Conservation (phyloP, 1,140 invertebrate genomes). For the Dendroctonus valens region DNA sequence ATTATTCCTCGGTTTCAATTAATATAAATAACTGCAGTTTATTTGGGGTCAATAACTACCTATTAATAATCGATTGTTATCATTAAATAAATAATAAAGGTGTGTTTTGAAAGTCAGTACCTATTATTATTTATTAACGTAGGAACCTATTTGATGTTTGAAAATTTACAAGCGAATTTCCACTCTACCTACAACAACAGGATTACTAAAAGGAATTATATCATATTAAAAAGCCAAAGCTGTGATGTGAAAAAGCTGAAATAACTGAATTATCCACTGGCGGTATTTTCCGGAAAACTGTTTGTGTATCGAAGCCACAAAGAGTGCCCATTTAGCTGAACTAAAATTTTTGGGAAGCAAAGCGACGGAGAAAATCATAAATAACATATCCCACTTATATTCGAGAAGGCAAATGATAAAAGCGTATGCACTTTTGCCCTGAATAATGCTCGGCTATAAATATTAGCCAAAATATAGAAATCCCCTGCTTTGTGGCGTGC, state of each 20-base stretch:
- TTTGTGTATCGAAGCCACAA: constrained; percentile 6
- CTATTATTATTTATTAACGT: too few relatives aligned
- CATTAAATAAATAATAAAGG: too few relatives aligned
- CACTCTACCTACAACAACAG: too few relatives aligned
- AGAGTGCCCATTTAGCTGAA: constrained; percentile 39
- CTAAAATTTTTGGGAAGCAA: constrained; percentile 35
- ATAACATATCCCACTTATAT: constrained; percentile 40
- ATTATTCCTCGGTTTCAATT: too few relatives aligned
- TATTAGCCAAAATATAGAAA: constrained; percentile 37
- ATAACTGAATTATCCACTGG: neutral
- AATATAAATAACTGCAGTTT: too few relatives aligned
- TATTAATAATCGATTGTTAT: too few relatives aligned
- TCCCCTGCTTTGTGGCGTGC: constrained; percentile 9
- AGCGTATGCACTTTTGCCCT: constrained; percentile 41
- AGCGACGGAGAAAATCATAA: constrained; percentile 37
- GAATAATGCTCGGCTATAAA: constrained; percentile 40
- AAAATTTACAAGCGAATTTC: too few relatives aligned
- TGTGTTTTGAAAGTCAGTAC: too few relatives aligned
- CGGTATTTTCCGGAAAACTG: neutral
- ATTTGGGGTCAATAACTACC: too few relatives aligned
- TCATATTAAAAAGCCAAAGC: neutral
- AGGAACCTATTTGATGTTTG: too few relatives aligned
- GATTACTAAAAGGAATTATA: neutral
- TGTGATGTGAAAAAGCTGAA: neutral
- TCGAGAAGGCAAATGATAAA: constrained; percentile 39